These are phyloP conservation scores for Catagonus wagneri DNA, from an alignment of 2,113 vertebrate species.

Conservation along the genomic window DNA sequence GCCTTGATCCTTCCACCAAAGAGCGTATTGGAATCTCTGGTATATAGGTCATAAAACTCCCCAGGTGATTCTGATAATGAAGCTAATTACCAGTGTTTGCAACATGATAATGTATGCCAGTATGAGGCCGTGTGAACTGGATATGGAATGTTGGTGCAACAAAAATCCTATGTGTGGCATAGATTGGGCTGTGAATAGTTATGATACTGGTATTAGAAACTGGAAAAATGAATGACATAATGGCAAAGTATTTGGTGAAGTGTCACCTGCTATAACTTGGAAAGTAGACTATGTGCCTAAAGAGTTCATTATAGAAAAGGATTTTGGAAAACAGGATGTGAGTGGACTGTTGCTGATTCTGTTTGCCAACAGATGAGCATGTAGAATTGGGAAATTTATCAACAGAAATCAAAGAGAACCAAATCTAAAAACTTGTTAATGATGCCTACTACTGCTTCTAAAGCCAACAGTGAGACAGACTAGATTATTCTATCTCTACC, in stretches of 20 bases:
- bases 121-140: not conserved
- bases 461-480: not conserved
- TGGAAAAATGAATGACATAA: not conserved
- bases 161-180: not conserved
- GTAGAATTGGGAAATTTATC: not conserved
- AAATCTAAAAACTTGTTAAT: not conserved
- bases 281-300: not conserved
- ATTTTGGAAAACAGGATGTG: not conserved
- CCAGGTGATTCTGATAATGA: not conserved
- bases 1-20: not conserved
- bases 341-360: not conserved
- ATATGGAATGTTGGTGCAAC: not conserved
- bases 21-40: not conserved
- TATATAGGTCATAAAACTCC: not conserved
- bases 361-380: slow-evolving; percentile 17
- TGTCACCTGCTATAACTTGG: not conserved
- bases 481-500: not conserved
- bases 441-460: not conserved
- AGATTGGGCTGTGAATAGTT: not conserved
- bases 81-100: not conserved
- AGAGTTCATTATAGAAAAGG: not conserved
- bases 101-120: not conserved
- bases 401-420: not conserved
- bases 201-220: not conserved
- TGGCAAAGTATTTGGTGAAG: not conserved